Conservation (phyloP, 2,888 invertebrate species). For the Erebia epiphron region DNA sequence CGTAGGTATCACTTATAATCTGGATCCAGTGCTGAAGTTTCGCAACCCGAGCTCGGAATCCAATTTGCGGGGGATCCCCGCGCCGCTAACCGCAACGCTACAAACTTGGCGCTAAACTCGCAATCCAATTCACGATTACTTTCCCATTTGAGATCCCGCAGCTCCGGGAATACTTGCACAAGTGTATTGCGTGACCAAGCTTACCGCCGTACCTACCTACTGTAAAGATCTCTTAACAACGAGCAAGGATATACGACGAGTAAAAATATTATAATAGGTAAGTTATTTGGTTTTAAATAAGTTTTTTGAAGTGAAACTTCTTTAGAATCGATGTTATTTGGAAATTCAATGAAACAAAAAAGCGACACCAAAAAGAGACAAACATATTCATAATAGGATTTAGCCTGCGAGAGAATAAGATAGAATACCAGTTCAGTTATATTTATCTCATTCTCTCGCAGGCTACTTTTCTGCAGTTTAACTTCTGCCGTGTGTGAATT, state of each 20-base stretch:
- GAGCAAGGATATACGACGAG: not conserved
- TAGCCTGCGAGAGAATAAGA: no score
- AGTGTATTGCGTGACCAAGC: not conserved
- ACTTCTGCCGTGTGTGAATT: no score
- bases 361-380: no score
- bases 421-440: no score
- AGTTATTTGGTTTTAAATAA: not conserved
- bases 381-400: no score
- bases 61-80: constrained; percentile 12
- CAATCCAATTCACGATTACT: constrained; percentile 17
- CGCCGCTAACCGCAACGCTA: not conserved
- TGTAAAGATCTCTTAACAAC: not conserved
- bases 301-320: no score
- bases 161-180: not conserved
- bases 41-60: not conserved
- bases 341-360: no score
- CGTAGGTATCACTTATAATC: constrained; percentile 9
- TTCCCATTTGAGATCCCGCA: not conserved
- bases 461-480: no score
- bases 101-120: constrained; percentile 7
- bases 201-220: not conserved
- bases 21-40: not conserved
- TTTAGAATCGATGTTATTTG: no score
- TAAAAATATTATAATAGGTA: not conserved
- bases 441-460: no score